Base-by-base conservation (phyloP, 1,140 invertebrate species). In the Drosophila parabipectinata region DNA sequence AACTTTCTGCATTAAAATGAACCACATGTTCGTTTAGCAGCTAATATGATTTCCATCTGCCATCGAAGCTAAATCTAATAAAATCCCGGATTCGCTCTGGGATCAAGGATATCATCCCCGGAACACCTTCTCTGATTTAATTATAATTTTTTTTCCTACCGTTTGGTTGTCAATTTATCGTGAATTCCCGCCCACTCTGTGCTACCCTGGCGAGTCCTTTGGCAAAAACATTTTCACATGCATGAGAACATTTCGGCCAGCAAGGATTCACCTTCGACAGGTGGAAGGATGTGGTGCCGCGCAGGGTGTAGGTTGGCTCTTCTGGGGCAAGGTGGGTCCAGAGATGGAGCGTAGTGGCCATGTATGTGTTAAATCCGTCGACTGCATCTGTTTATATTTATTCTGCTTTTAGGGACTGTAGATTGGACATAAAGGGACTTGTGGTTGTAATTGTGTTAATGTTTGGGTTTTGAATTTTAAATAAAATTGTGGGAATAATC, bases 291-390 rank as follows among this genome's bases (percentile, higher is more conserved):
- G 12, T 5, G 12, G n/a, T 4, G 8, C 6, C 12, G 39, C 2
- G 39, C 39, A 0, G 14, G n/a, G 39, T 5, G 10, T 12, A 39
- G n/a, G 39, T 14, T 7, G 34, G 34, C 34, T 28, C 5, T 28
- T 12, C 10, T 12, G 34, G 34, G 34, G 10, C 32, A 32, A 10
- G 32, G 8, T 32, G 32, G 34, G 12, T 37, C 10, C 34, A 37
- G 10, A 37, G 41, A 15, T 30, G 57, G 48, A n/a, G 21, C 21
- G 21, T 21, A 12, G 24, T 41, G 4, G 24, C n/a, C 54, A 44
- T 58, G 41, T 18, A 28, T 39, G 24, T 61, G 57, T 8, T 45
- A 62, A 62, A 32, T 62, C 62, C 34, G 44, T 50, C 28, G 32
- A 39, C 62, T 64, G 62, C 62, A 30, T 30, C 14, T 62, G 62